Base-by-base conservation (phyloP, 2,888 invertebrate genomes). In the Dendrolimus houi region DNA sequence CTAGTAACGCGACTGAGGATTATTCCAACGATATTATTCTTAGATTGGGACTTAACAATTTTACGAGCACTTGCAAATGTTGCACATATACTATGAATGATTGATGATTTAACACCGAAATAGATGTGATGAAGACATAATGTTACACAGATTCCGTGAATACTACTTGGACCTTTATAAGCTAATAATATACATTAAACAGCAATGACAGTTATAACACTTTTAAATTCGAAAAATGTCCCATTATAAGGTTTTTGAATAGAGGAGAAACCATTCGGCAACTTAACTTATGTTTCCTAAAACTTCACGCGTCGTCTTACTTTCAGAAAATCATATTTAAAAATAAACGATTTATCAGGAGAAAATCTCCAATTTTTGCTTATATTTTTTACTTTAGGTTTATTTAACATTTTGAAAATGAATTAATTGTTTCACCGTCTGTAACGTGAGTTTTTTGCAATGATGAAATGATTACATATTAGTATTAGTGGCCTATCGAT, bases 11-110 rank as follows among this genome's bases (percentile, higher is more conserved):
- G 47, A 10, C 14, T 53, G 53, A 53, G 29, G 29, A 13, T 13
- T 53, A 10, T 68, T 70, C 62, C 60, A 56, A 65, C 69, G 77
- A 82, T 81, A 83, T 29, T 29, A 29, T 83, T 82, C 82, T 82
- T 75, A 78, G 81, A 81, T 83, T 83, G 83, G 83, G 81, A 81
- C 82, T 79, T 75, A 47, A 72, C 66, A 72, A 78, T 72, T 77
- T 67, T 69, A 68, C 72, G 63, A 68, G 9, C 12, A 29, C 29
- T 29, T 29, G 29, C 29, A 29, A 29, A 29, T 29, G 55, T 57
- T 54, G 56, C 53, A 47, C 55, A 56, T 52, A 57, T 56, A 58
- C 57, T 58, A 53, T 55, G 55, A 56, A 57, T 56, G 57, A 60
- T 52, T 59, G 58, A 56, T 29, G 42, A 9, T 53, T 59, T 52